phyloP scores from a whole-genome alignment of 2,797 vertebrate genomes.

The Neosilurus mollespiculum region DNA sequence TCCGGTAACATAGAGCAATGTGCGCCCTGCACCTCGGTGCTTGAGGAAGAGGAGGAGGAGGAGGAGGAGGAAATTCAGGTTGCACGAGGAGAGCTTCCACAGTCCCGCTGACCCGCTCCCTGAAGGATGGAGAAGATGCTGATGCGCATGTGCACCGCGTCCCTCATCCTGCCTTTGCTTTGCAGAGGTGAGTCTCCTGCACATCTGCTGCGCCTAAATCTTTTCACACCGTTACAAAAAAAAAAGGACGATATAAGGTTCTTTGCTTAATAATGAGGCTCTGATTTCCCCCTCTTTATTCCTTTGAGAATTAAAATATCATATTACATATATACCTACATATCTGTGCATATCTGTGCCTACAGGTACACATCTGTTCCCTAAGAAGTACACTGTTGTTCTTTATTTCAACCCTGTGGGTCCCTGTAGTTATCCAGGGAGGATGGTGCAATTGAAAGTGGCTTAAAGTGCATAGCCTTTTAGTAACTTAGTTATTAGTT shows the following conservation, averaged over 20 bases:
- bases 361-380: too few relatives aligned
- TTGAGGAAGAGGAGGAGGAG: constrained; percentile 1
- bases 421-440: too few relatives aligned
- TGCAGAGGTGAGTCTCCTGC: constrained; percentile 69
- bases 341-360: too few relatives aligned
- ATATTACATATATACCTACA: too few relatives aligned
- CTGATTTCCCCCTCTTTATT: too few relatives aligned
- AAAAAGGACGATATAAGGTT: background rate
- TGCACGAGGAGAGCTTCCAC: constrained; percentile 30
- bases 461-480: too few relatives aligned
- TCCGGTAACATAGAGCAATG: constrained; percentile 5
- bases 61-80: background rate
- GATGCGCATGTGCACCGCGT: constrained; percentile 59
- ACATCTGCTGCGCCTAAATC: constrained; percentile 10
- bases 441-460: too few relatives aligned
- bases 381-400: too few relatives aligned
- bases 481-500: too few relatives aligned
- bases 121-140: constrained; percentile 53
- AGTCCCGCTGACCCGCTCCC: constrained; percentile 26
- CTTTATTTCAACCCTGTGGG: too few relatives aligned
- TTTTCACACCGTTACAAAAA: background rate
- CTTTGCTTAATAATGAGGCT: background rate
- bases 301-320: too few relatives aligned
- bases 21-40: constrained; percentile 1
- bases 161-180: constrained; percentile 67